Conservation (phyloP, 2,888 invertebrate genomes). For the Mythimna pallens region DNA sequence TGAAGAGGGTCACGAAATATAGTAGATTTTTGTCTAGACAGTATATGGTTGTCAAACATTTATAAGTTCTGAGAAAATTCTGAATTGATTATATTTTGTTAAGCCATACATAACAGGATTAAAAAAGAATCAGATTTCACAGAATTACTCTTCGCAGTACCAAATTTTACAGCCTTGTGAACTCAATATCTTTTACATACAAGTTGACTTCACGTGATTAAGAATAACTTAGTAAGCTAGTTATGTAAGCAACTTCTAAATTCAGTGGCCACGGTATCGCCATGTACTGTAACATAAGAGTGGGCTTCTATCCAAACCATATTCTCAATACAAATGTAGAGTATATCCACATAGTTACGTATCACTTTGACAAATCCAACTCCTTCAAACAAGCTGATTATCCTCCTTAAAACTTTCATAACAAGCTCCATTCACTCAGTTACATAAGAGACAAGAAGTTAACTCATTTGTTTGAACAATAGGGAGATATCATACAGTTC, state of each 20-base stretch:
- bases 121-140: not conserved
- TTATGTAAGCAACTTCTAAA: not conserved
- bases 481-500: constrained; percentile 57
- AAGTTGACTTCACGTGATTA: not conserved
- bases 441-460: constrained; percentile 55
- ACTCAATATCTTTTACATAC: not conserved
- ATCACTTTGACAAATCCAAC: constrained; percentile 7
- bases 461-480: constrained; percentile 60
- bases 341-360: not conserved
- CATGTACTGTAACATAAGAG: too few relatives aligned
- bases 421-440: constrained; percentile 44
- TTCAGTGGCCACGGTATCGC: too few relatives aligned
- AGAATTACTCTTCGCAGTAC: not conserved
- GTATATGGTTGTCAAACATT: not conserved
- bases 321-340: too few relatives aligned
- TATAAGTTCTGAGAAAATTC: not conserved
- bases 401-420: constrained; percentile 34
- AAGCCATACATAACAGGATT: not conserved
- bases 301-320: too few relatives aligned
- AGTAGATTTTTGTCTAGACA: not conserved
- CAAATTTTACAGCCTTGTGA: not conserved
- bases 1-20: not conserved
- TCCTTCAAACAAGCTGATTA: constrained; percentile 20
- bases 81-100: not conserved
- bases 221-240: not conserved